phyloP scores from a whole-genome alignment of 2,888 invertebrate genomes.

The Mechanitis mazaeus region DNA sequence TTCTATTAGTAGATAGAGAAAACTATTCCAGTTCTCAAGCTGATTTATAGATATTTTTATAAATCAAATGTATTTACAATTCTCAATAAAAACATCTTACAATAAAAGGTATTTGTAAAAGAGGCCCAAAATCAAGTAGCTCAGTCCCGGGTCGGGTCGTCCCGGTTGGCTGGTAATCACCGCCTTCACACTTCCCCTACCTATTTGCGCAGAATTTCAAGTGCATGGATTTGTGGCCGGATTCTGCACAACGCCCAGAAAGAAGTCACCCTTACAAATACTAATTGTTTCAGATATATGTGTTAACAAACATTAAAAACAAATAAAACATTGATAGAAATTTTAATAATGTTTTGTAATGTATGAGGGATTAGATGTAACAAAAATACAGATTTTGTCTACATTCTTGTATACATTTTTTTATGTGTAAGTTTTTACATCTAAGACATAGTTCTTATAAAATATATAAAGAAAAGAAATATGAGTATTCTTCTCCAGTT shows the following conservation, averaged over 20 bases:
- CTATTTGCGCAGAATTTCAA: constrained; percentile 53
- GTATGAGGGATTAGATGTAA: no score
- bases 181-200: constrained; percentile 59
- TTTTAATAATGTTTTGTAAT: no score
- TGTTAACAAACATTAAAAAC: background rate
- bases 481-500: no score
- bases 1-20: no score
- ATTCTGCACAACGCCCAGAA: constrained; percentile 27
- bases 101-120: background rate
- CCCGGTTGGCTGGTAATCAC: constrained; percentile 63
- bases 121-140: constrained; percentile 8
- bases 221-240: constrained; percentile 44
- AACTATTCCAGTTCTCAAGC: no score
- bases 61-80: no score
- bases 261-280: background rate
- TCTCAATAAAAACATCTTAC: background rate
- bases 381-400: no score
- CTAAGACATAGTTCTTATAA: no score
- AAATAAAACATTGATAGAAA: background rate
- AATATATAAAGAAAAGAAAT: no score
- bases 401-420: no score
- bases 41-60: no score
- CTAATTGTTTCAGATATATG: background rate
- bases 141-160: constrained; percentile 45
- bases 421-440: no score